These are phyloP conservation scores for Lycophotia porphyrea DNA, from an alignment of 2,888 invertebrate species.

Conservation along the genomic window DNA sequence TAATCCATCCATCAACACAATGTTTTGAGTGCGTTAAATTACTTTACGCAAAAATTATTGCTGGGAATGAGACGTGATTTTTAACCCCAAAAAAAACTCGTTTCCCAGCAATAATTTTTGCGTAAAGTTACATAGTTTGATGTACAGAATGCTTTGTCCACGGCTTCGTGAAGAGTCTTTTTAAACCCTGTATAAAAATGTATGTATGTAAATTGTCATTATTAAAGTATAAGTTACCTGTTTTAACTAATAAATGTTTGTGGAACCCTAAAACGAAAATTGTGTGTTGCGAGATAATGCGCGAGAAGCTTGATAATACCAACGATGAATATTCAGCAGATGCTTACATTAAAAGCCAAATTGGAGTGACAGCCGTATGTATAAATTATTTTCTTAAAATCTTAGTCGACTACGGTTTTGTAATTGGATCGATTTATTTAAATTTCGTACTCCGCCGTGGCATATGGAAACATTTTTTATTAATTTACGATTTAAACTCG, in stretches of 20 bases:
- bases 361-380: conserved; percentile 15
- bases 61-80: too few species aligned
- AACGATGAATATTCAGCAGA: conserved; percentile 60
- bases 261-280: background rate
- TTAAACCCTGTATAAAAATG: too few species aligned
- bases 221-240: background rate
- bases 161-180: too few species aligned
- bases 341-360: conserved; percentile 39
- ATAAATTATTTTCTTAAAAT: conserved; percentile 22
- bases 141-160: too few species aligned
- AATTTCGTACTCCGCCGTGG: background rate
- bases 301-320: conserved; percentile 52
- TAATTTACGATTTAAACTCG: background rate
- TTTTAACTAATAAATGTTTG: background rate
- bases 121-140: too few species aligned
- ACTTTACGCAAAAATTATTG: too few species aligned
- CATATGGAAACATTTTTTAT: background rate
- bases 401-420: background rate
- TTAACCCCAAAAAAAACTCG: too few species aligned
- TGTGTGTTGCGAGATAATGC: conserved; percentile 36
- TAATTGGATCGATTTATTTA: background rate
- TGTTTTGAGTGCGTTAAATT: too few species aligned
- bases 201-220: background rate
- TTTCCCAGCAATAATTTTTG: too few species aligned
- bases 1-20: too few species aligned